Evolutionary conservation across 2,797 vertebrate genomes (phyloP), one percentile per base, ranked within the genome.

Genomic region (Epinephelus awoara): DNA sequence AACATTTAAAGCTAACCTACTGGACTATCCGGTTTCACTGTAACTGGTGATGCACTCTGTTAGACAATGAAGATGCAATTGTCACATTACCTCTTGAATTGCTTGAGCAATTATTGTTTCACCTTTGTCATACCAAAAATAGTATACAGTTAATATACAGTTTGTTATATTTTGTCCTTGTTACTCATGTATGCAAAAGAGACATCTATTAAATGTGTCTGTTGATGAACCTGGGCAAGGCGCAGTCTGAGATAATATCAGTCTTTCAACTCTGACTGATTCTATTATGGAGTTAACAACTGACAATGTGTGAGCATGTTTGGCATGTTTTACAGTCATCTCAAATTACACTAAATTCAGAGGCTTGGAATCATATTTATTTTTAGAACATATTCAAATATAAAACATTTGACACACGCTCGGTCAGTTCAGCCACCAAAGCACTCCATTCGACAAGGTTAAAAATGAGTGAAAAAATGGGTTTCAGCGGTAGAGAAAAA

Each of bases 301-400:
- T 34, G 19, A 46, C 34, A 57, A 9, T 5, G 14, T 59, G 13
- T n/a, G 0, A 19, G 3, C 5, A n/a, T 52, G 11, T 21, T 5
- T 2, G 38, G 14, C 5, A 25, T 9, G 21, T 25, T 59, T 40
- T 27, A 12, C 17, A 46, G 57, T 18, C 2, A 63, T 10, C 4
- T 76, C 1, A 29, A 64, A 62, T n/a, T 44, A 49, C 47, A 76
- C 51, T 67, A 29, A 59, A 25, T 38, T 42, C 12, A 66, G 19
- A 63, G 8, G 9, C 2, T 34, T 49, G 5, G 8, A 5, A 49
- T 50, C 21, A 40, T 54, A 29, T 88, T 84, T 78, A 77, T 82
- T 88, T 76, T 63, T 17, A 17, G 3, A 67, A 64, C 63, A 75
- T 29, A 66, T 77, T 75, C 11, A 1, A 23, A 73, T 78, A 74